These are phyloP conservation scores for Apodemus speciosus DNA, from an alignment of 2,113 vertebrate species.

Conservation along the genomic window DNA sequence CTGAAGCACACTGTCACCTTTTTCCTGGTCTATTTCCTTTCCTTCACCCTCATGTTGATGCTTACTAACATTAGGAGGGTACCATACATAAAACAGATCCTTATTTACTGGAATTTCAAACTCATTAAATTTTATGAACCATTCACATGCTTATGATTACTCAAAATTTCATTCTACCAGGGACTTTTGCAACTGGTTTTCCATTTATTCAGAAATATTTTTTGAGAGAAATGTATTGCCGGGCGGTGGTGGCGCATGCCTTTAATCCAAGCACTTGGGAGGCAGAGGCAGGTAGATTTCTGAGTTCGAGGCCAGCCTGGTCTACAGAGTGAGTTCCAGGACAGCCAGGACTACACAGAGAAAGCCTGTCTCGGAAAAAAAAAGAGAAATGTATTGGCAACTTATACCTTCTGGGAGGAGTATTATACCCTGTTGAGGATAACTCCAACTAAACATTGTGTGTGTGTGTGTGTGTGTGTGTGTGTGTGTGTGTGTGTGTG, in stretches of 20 bases:
- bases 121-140: background rate
- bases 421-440: background rate
- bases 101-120: conserved; percentile 32
- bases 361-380: too few species aligned
- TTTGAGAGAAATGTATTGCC: conserved; percentile 24
- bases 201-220: background rate
- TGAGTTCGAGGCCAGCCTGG: too few species aligned
- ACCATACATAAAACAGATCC: conserved; percentile 15
- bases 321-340: too few species aligned
- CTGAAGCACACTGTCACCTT: background rate
- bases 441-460: background rate
- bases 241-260: too few species aligned
- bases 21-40: conserved; percentile 27
- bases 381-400: background rate
- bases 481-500: too few species aligned
- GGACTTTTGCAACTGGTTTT: background rate
- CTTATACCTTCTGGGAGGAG: background rate
- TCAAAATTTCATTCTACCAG: conserved; percentile 45
- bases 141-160: background rate
- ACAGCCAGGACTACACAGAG: too few species aligned
- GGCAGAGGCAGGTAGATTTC: too few species aligned
- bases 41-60: background rate
- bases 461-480: background rate
- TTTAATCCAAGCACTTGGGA: too few species aligned
- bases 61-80: background rate